Percentiles rank a stretch among this genome's conserved stretches.
These are phyloP conservation scores for Halictus rubicundus DNA, from an alignment of 1,140 invertebrate species.

Conservation along the genomic window DNA sequence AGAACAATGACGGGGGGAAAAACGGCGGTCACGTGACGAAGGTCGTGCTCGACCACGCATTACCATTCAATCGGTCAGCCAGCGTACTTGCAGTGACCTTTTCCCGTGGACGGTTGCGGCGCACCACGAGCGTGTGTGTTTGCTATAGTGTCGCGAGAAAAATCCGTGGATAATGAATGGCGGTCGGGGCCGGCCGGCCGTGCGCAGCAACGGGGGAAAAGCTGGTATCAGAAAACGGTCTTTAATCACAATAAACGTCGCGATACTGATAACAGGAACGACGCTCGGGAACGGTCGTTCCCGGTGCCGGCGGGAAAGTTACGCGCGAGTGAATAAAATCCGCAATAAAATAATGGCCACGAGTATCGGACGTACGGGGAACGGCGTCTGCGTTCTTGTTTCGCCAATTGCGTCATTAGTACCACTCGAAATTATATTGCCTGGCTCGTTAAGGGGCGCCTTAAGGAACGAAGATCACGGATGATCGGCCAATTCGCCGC, in stretches of 20 bases:
- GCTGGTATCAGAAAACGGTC: slow-evolving; percentile 9
- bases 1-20: slow-evolving; percentile 42
- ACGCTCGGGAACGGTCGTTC: not conserved
- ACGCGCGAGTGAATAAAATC: too few species aligned
- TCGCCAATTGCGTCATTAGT: slow-evolving; percentile 3
- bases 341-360: too few species aligned
- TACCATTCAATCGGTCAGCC: slow-evolving; percentile 40
- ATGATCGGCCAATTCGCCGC: not conserved
- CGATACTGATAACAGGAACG: slow-evolving; percentile 14
- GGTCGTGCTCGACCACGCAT: slow-evolving; percentile 41
- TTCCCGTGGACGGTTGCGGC: not conserved
- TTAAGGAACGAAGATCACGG: slow-evolving; percentile 2
- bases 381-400: too few species aligned
- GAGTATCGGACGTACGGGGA: too few species aligned
- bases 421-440: not conserved
- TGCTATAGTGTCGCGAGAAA: not conserved
- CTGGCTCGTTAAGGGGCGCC: not conserved
- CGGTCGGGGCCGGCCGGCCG: not conserved
- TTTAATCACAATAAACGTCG: slow-evolving; percentile 26
- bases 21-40: slow-evolving; percentile 50
- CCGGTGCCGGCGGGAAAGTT: too few species aligned
- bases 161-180: not conserved
- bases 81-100: slow-evolving; percentile 17
- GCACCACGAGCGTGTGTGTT: not conserved
- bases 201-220: not conserved